Evolutionary conservation across 1,140 invertebrate species (phyloP), one percentile per base, ranked within the genome.

Genomic region (Drosophila tani): DNA sequence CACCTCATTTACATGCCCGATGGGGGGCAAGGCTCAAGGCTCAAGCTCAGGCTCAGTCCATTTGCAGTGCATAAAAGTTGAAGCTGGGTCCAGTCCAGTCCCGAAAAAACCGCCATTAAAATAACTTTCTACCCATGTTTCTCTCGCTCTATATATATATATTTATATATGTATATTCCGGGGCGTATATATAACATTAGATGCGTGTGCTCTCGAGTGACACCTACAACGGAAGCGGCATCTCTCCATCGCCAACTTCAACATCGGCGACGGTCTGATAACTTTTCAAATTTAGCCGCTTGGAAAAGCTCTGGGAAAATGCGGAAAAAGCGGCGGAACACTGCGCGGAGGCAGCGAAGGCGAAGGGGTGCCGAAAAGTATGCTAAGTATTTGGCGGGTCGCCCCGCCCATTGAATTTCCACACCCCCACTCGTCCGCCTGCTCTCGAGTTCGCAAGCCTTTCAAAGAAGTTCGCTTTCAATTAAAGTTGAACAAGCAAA

Each of bases 211-310:
- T 12, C 21, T 12, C 21, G 56, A 35, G 63, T 66, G 67, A 68
- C 67, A 70, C 67, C 63, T 68, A 17, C 29, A 38, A 63, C 53
- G 58, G 38, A 40, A 56, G 53, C 53, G 35, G 19, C 12, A 2
- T 7, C 46, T 21, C 19, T 21, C 12, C 53, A 55, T 43, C 63
- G 24, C 14, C 45, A 65, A 67, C 65, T 65, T 69, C 19, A 67
- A 64, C 64, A 67, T 67, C 7, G 35, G 45, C 40, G 43, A 41
- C 57, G 58, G 80, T 70, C 66, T 73, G 68, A 65, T 66, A 82
- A 82, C 80, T 79, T 82, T 82, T 82, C 74, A 78, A 76, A 81
- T 76, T 81, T 81, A 60, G 59, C 65, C 59, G 71, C 50, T 56
- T 40, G 49, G 65, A 64, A 80, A 50, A 51, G 62, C 29, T 41